A percentile compares a stretch with the other conserved stretches of the same genome.
phyloP scores from a whole-genome alignment of 1,140 invertebrate genomes.

The Pachyrhynchus sulphureomaculatus region DNA sequence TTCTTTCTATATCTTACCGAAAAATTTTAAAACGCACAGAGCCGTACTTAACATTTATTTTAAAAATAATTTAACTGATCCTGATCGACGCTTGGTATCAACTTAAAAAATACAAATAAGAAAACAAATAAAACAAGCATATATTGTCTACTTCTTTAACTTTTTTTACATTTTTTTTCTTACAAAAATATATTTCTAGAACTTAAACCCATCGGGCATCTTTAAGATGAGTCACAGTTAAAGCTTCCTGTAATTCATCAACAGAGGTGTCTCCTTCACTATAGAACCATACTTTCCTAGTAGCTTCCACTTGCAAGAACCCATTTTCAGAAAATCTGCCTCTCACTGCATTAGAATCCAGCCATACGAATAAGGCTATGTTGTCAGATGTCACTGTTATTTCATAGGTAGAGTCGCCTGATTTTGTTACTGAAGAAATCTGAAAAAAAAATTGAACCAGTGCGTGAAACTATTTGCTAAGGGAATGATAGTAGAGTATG shows the following conservation, averaged over 20 bases:
- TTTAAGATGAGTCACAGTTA: slow-evolving; percentile 31
- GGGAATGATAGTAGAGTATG: neutral
- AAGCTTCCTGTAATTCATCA: slow-evolving; percentile 12
- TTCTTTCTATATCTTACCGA: too few species aligned
- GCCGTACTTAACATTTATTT: too few species aligned
- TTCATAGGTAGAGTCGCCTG: slow-evolving; percentile 10
- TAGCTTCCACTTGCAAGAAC: slow-evolving; percentile 24
- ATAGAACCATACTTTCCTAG: slow-evolving; percentile 28
- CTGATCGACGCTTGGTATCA: too few species aligned
- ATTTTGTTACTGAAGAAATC: slow-evolving; percentile 6
- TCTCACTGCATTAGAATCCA: slow-evolving; percentile 22
- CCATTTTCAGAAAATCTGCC: slow-evolving; percentile 38
- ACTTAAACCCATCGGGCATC: slow-evolving; percentile 20
- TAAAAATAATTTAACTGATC: too few species aligned
- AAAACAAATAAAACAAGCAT: too few species aligned
- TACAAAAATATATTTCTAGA: slow-evolving; percentile 7
- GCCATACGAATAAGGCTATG: slow-evolving; percentile 37
- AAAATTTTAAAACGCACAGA: too few species aligned
- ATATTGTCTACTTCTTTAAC: too few species aligned
- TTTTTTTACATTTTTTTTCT: too few species aligned
- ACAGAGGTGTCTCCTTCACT: slow-evolving; percentile 12
- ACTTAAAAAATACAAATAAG: too few species aligned
- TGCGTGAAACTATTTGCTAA: neutral
- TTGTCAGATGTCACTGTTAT: slow-evolving; percentile 26
- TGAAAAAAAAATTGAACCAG: slow-evolving; percentile 4